Conservation (phyloP, 2,888 invertebrate species). For the Dolichomitus sp. region DNA sequence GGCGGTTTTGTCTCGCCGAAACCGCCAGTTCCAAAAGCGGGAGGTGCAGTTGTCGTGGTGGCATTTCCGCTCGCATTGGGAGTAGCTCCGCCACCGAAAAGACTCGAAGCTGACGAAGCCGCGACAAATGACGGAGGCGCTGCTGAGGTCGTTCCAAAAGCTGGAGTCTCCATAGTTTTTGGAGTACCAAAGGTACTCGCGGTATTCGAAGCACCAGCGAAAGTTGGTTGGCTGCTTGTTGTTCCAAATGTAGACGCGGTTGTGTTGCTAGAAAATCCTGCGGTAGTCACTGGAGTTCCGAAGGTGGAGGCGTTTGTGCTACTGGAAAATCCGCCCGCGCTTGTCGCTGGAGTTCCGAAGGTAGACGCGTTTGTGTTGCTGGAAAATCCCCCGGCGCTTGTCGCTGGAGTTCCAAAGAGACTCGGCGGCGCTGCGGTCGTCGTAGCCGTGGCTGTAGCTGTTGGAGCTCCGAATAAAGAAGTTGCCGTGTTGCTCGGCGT, state of each 20-base stretch:
- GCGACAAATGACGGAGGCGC: conserved; percentile 35
- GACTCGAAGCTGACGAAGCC: conserved; percentile 46
- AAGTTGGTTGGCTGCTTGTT: conserved; percentile 61
- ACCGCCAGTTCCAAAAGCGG: conserved; percentile 64
- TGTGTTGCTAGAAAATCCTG: conserved; percentile 52
- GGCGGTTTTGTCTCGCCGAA: conserved; percentile 69
- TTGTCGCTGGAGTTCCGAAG: conserved; percentile 68
- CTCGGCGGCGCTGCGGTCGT: conserved; percentile 28
- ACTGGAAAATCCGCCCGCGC: conserved; percentile 45
- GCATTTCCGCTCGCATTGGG: conserved; percentile 28
- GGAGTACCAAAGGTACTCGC: conserved; percentile 69
- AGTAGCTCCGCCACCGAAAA: conserved; percentile 53
- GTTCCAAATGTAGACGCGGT: conserved; percentile 66
- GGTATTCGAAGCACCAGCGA: conserved; percentile 60
- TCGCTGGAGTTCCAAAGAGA: conserved; percentile 64
- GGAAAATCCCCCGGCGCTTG: conserved; percentile 58
- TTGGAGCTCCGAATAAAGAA: conserved; percentile 58
- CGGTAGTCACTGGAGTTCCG: conserved; percentile 65
- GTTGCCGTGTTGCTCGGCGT: conserved; percentile 5
- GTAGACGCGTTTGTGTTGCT: conserved; percentile 48
- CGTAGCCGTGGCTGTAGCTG: conserved; percentile 18
- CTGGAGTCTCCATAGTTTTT: conserved; percentile 63
- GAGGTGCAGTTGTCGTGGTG: conserved; percentile 43
- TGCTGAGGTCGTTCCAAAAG: conserved; percentile 17
- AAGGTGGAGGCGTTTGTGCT: conserved; percentile 56